Base-by-base conservation (phyloP, 2,797 vertebrate genomes). In the Hozukius guyotensis region DNA sequence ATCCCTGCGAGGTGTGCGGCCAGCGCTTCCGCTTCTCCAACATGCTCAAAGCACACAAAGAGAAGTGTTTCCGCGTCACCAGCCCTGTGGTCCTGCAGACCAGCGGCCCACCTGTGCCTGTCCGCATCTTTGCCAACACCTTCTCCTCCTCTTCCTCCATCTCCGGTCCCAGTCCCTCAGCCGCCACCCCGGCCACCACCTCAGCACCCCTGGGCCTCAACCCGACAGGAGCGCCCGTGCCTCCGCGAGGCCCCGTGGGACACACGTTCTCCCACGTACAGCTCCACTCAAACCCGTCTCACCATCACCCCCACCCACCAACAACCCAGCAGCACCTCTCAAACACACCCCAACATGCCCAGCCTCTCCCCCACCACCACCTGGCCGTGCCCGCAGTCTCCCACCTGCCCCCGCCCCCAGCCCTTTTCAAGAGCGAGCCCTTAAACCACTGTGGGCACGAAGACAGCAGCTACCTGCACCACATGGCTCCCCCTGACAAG, bases 11-110 rank as follows among this genome's bases (percentile, higher is more conserved):
- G 4, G 97, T 98, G 85, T 99, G 98, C 2, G 98, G 98, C 81
- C 97, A 98, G 94, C 97, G 98, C 49, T 99, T 99, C 90, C 97
- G 98, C 88, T 99, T 99, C 95, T 99, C 98, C 95, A 99, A 99
- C 96, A 99, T 99, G 98, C 97, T 99, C 10, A 99, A 99, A 93
- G 98, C 98, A 0, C 98, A 99, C 96, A 97, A 98, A 87, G 97
- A 99, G 95, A 98, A 98, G 94, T 99, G 98, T 91, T 99, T 99
- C 92, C 96, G 97, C 68, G 98, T 99, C 89, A 99, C 97, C 92
- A 98, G 97, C 93, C 98, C 98, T 0, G 96, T 97, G 88, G 96
- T 96, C 4, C 95, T 97, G 84, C 95, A 96, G 89, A 89, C 96
- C 69, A 91, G 94, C 72, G 95, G 94, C 91, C 94, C 96, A 25